Evolutionary conservation across 2,113 vertebrate genomes (phyloP), one percentile per base, ranked within the genome.

Genomic region (Hoplias malabaricus): DNA sequence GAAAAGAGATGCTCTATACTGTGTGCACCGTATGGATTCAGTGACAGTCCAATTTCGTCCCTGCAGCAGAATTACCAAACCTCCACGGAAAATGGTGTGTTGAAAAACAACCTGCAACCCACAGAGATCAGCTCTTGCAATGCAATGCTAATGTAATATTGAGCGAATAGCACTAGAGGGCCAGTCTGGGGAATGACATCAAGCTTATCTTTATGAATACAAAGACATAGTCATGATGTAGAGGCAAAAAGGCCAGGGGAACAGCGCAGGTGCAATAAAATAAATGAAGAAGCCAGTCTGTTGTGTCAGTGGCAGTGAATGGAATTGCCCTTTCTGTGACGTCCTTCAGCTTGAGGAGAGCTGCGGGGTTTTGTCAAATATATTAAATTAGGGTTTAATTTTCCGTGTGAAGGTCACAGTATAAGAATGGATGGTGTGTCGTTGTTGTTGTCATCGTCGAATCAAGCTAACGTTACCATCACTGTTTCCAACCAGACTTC

Each of bases 31-130:
- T 33, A 57, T n/a, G 66, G 66, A 43, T 42, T 23, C 13, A 42
- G 19, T 40, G 38, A 40, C 38, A 29, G 42, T 67, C 23, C 48
- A 19, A 21, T 40, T 27, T 19, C 25, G 1, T 63, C 25, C 16
- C 27, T 34, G 40, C 57, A 62, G 73, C 0, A 59, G 56, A 59
- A 59, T 59, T 59, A 59, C 56, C 56, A 59, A 53, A 59, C 56
- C 56, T 4, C 27, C 56, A 59, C 34, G 57, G 61, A 76, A 73
- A 62, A 67, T 53, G 27, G 56, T 31, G 25, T 31, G 11, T 16
- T 31, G 48, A 53, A 53, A 53, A 31, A 59, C 9, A 31, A 2
- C 10, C 27, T 59, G 16, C 11, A 59, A 21, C 48, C 21, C 48
- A 53, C n/a, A 53, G 48, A 53, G 19, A 53, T 53, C 48, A 53